Evolutionary conservation across 2,113 vertebrate species (phyloP).

Genomic region (Mastomys coucha): DNA sequence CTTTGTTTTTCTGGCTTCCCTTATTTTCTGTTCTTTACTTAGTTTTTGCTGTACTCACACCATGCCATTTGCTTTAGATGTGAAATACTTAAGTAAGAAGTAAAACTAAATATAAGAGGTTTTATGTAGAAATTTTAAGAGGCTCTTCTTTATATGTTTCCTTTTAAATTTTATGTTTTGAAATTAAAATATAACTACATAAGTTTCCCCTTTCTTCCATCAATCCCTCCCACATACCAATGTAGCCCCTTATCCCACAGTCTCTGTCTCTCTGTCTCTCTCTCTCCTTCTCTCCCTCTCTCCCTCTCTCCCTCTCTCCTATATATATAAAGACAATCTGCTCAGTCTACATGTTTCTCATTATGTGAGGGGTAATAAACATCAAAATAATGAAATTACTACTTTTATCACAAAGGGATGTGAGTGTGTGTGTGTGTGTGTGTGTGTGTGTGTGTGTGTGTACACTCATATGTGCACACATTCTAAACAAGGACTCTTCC

Average conservation of each 20-base stretch:
- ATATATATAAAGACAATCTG: neutral
- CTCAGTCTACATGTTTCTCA: neutral
- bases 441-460: neutral
- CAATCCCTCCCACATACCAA: neutral
- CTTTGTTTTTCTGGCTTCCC: neutral
- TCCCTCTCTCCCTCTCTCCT: neutral
- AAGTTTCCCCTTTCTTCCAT: neutral
- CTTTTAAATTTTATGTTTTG: neutral
- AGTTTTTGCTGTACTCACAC: neutral
- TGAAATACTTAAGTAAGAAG: neutral
- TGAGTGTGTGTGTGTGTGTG: too few species aligned
- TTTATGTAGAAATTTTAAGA: slow-evolving; percentile 9
- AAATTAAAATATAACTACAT: neutral
- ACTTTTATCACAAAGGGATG: slow-evolving; percentile 2
- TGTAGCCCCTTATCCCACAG: neutral
- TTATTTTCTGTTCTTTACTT: slow-evolving; percentile 1
- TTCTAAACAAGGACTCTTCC: neutral
- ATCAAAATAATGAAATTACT: neutral
- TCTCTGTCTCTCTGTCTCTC: neutral
- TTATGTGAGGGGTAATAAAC: neutral
- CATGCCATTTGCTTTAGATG: neutral
- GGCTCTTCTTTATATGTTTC: slow-evolving; percentile 49
- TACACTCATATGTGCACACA: neutral
- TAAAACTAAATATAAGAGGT: slow-evolving; percentile 19
- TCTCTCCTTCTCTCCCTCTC: neutral